Evolutionary conservation across 2,797 vertebrate species (phyloP).

Genomic region (Oreochromis mossambicus): DNA sequence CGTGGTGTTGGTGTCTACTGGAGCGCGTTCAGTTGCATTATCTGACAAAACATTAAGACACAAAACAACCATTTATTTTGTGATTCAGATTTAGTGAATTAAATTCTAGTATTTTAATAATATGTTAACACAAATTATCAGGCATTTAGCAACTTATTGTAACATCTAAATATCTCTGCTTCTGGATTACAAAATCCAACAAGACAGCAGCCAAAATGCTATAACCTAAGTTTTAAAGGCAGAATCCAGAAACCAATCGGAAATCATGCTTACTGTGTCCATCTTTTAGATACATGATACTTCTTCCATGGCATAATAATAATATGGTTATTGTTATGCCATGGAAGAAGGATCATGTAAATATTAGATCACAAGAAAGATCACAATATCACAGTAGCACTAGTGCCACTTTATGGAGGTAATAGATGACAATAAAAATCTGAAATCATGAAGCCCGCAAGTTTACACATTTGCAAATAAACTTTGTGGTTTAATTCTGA

Average conservation of each 20-base stretch:
- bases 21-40: rapidly evolving
- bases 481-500: not conserved
- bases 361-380: not conserved
- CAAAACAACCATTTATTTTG: not conserved
- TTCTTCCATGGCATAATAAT: not conserved
- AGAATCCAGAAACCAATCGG: not conserved
- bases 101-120: not conserved
- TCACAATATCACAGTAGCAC: not conserved
- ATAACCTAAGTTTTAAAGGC: not conserved
- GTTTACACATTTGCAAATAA: not conserved
- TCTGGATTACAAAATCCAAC: not conserved
- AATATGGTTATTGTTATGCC: not conserved
- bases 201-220: not conserved
- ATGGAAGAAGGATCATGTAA: not conserved
- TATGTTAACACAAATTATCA: not conserved
- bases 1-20: not conserved
- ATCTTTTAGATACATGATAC: not conserved
- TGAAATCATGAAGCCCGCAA: rapidly evolving
- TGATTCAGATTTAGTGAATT: not conserved
- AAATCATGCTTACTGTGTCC: not conserved
- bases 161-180: not conserved
- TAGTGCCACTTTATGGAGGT: not conserved
- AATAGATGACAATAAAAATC: not conserved
- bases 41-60: not conserved
- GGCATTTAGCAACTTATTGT: not conserved